Percentiles rank a stretch among this genome's conserved stretches.
Evolutionary conservation across 1,140 invertebrate species (phyloP).

Genomic region (Vanessa tameamea): DNA sequence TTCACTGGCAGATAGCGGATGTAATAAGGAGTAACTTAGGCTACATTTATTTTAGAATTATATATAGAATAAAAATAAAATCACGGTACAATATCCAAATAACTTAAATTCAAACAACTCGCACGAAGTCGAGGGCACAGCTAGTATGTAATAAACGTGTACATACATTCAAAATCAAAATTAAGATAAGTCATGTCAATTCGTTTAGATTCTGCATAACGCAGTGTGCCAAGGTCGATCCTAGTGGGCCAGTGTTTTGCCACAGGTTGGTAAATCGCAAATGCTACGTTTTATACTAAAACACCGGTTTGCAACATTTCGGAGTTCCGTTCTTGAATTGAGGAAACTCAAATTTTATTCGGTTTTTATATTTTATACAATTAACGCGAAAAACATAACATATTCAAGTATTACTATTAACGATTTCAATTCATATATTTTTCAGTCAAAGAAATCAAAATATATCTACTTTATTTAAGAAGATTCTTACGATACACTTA

Average conservation of each 20-base stretch:
- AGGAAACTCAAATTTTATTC: not conserved
- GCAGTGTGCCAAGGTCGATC: conserved; percentile 22
- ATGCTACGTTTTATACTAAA: conserved; percentile 20
- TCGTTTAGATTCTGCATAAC: conserved; percentile 1
- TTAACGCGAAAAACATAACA: not conserved
- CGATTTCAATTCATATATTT: no score
- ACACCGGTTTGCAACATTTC: conserved; percentile 14
- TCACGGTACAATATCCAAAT: no score
- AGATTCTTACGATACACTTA: no score
- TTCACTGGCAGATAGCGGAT: no score
- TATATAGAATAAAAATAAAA: no score
- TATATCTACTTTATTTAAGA: no score
- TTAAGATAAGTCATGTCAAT: conserved; percentile 11
- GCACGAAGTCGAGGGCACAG: no score
- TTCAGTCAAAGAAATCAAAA: no score
- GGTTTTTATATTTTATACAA: not conserved
- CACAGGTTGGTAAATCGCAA: conserved; percentile 24
- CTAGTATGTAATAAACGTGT: no score
- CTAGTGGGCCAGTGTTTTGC: conserved; percentile 25
- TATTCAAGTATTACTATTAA: not conserved
- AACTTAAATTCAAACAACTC: no score
- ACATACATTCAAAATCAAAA: not conserved
- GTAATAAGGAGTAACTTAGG: no score
- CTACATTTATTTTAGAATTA: no score
- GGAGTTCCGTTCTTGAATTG: conserved; percentile 13